phyloP scores from a whole-genome alignment of 1,140 invertebrate species.

The Drosophila repleta region DNA sequence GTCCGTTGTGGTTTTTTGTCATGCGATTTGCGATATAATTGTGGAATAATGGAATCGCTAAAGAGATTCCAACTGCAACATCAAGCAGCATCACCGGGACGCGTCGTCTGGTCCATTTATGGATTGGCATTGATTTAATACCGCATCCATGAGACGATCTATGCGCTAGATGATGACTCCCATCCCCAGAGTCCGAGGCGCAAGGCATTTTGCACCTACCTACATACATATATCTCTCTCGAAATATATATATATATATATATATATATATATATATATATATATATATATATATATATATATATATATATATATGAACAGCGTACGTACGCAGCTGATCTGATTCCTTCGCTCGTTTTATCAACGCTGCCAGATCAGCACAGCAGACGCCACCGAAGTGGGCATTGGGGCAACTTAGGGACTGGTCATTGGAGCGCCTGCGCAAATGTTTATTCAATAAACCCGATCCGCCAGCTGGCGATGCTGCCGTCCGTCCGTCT shows the following conservation, averaged over 20 bases:
- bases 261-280: no score
- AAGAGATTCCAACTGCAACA: slow-evolving; percentile 67
- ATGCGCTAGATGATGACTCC: slow-evolving; percentile 43
- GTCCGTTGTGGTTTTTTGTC: slow-evolving; percentile 6
- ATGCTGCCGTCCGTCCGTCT: neutral
- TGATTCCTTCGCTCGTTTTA: slow-evolving; percentile 70
- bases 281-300: no score
- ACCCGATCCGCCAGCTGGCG: slow-evolving; percentile 62
- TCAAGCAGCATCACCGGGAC: slow-evolving; percentile 50
- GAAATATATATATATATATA: no score
- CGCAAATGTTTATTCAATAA: slow-evolving; percentile 82
- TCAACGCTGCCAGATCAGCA: slow-evolving; percentile 62
- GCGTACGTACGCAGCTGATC: slow-evolving; percentile 71
- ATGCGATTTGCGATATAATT: slow-evolving; percentile 67
- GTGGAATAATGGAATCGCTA: slow-evolving; percentile 77
- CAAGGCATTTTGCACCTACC: slow-evolving; percentile 82
- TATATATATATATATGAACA: no score
- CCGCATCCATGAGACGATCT: slow-evolving; percentile 47
- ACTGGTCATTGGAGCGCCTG: slow-evolving; percentile 1
- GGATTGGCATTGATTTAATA: slow-evolving; percentile 83
- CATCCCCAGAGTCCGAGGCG: slow-evolving; percentile 75
- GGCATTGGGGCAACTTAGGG: no score
- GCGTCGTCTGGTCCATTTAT: slow-evolving; percentile 74
- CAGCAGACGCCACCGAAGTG: slow-evolving; percentile 60
- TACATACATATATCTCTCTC: slow-evolving; percentile 5